Evolutionary conservation across 2,113 vertebrate species (phyloP), one percentile per base, ranked within the genome.

Genomic region (Diphyllodes magnificus): DNA sequence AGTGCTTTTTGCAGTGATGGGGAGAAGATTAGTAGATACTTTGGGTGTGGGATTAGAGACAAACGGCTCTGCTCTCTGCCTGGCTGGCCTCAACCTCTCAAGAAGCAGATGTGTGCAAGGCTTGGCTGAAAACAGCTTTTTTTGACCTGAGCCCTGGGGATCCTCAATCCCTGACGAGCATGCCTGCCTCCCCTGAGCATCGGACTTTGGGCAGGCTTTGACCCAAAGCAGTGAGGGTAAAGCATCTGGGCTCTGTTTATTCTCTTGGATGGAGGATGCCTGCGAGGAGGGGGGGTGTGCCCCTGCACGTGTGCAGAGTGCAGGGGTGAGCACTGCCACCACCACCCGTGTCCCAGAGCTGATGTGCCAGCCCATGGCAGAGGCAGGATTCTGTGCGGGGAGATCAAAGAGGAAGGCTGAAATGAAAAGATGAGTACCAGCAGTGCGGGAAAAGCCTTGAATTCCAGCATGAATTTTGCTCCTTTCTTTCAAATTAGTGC

Each of bases 261-360:
- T 4, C 33, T 25, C 20, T 33, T 19, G 25, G 72, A 54, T 8
- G 2, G 2, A 13, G 59, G 0, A 6, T 37, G 47, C 7, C 3
- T 59, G 42, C 0, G 0, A 45, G 56, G 24, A 65, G 17, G 6
- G 1, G 4, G 3, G 4, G 7, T 0, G 4, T 66, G 42, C 39
- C n/a, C 0, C 0, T 0, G 10, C 30, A 35, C 61, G 7, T 5
- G 13, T 45, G 40, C 9, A 2, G 37, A 65, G 47, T 3, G 61
- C 35, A 11, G 25, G 54, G 73, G 30, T 59, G 45, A 68, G 80
- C 13, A 1, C 25, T 82, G 82, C 16, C 42, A 35, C 30, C 24
- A 20, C 49, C 37, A 30, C 31, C 31, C 1, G 0, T 30, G 69
- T 3, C 31, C 79, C 6, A 1, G 65, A 49, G 60, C 30, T 63